Percentiles rank a stretch among this genome's conserved stretches.
These are phyloP conservation scores for Gallinago solitaria DNA, from an alignment of 2,797 vertebrate species.

Conservation along the genomic window DNA sequence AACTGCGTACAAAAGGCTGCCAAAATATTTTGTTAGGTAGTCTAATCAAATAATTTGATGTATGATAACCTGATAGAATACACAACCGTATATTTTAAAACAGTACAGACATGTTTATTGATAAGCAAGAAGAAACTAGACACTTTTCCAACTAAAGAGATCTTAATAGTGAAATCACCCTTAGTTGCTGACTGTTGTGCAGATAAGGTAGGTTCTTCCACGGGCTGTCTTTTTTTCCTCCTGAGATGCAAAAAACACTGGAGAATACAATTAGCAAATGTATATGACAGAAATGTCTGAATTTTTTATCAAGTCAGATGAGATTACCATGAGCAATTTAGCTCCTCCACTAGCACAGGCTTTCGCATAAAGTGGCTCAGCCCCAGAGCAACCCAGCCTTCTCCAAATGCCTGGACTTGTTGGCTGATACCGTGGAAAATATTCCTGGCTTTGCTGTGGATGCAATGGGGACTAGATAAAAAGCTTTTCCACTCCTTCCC, in stretches of 20 bases:
- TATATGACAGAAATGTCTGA: neutral
- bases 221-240: neutral
- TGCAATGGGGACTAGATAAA: neutral
- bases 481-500: neutral
- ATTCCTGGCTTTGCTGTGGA: neutral
- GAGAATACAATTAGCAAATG: neutral
- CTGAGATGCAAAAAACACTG: neutral
- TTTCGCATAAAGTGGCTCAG: neutral
- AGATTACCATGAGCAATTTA: neutral
- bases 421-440: neutral
- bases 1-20: neutral
- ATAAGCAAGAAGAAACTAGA: neutral
- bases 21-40: neutral
- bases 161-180: neutral
- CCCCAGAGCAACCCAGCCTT: neutral
- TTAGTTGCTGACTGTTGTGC: neutral
- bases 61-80: neutral
- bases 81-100: neutral
- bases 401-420: rapidly evolving
- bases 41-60: neutral
- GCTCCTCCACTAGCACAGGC: neutral
- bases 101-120: neutral
- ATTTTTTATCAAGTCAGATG: neutral
- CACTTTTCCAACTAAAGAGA: neutral
- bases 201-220: neutral